Percentiles rank a stretch among this genome's conserved stretches.
These are phyloP conservation scores for Leucozona laternaria DNA, from an alignment of 2,888 invertebrate genomes.

Conservation along the genomic window DNA sequence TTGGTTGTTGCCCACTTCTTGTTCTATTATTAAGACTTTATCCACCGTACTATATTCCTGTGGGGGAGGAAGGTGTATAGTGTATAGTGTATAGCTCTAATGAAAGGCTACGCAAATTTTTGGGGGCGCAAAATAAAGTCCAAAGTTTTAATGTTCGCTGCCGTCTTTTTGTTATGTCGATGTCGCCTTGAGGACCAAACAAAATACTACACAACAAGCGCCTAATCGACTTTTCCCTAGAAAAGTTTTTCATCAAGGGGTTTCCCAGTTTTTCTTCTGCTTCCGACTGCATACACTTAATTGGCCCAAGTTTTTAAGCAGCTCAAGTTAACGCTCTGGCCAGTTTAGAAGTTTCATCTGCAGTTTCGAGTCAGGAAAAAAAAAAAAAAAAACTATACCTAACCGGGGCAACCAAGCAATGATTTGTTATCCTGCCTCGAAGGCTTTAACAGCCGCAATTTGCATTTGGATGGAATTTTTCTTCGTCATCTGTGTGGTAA, in stretches of 20 bases:
- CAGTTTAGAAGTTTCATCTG: conserved; percentile 26
- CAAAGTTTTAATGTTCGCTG: conserved; percentile 59
- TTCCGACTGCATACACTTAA: conserved; percentile 55
- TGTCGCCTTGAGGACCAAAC: conserved; percentile 26
- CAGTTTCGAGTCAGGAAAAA: not conserved
- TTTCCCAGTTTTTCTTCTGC: conserved; percentile 24
- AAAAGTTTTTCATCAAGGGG: conserved; percentile 1
- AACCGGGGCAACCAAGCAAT: conserved; percentile 45
- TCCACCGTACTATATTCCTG: not conserved
- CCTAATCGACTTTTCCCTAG: conserved; percentile 60
- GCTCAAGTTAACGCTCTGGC: conserved; percentile 23
- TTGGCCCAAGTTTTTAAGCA: conserved; percentile 55
- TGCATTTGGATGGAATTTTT: conserved; percentile 66
- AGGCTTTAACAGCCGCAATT: conserved; percentile 51
- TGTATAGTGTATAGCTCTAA: too few relatives aligned
- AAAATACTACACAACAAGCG: conserved; percentile 36
- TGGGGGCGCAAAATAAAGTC: conserved; percentile 24
- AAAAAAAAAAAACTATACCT: conserved; percentile 11
- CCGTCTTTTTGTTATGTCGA: conserved; percentile 28
- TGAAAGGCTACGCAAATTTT: conserved; percentile 64
- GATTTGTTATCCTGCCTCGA: conserved; percentile 59
- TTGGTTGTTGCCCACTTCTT: not conserved
- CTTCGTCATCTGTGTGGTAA: conserved; percentile 36
- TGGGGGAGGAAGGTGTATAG: conserved; percentile 11
- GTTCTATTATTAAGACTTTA: conserved; percentile 14